phyloP scores from a whole-genome alignment of 1,140 invertebrate genomes.

The Helicoverpa zea region DNA sequence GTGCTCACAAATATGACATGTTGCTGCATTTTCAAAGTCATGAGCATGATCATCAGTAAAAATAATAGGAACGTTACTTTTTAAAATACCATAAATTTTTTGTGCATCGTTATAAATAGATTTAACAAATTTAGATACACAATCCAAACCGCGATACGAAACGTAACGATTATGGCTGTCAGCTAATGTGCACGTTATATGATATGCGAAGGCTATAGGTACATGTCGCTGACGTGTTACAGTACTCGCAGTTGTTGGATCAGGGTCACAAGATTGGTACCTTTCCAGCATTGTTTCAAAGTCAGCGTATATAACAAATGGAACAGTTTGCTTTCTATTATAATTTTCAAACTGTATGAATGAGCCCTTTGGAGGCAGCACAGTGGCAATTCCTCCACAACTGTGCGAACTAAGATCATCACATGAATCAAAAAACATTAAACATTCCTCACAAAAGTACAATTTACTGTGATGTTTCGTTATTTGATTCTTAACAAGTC shows the following conservation, averaged over 20 bases:
- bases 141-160: not conserved
- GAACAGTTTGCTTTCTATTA: constrained; percentile 59
- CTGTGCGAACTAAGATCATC: constrained; percentile 57
- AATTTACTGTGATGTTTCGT: constrained; percentile 55
- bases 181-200: not conserved
- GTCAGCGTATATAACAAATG: constrained; percentile 72
- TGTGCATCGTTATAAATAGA: not conserved
- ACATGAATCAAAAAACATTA: constrained; percentile 58
- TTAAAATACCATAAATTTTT: not conserved
- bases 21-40: not conserved
- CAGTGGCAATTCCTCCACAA: constrained; percentile 51
- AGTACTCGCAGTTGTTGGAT: not conserved
- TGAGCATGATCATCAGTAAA: not conserved
- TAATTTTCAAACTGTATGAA: constrained; percentile 63
- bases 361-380: constrained; percentile 55
- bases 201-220: not conserved
- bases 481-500: constrained; percentile 62
- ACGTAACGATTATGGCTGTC: not conserved
- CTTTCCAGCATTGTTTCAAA: constrained; percentile 66
- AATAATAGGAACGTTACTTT: not conserved
- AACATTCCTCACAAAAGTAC: constrained; percentile 66
- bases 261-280: not conserved
- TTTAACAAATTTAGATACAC: not conserved
- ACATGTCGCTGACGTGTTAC: not conserved
- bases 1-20: constrained; percentile 18